Percentiles rank a stretch among this genome's conserved stretches.
Conservation (phyloP, 2,113 vertebrate species). For the Mixornis gularis region DNA sequence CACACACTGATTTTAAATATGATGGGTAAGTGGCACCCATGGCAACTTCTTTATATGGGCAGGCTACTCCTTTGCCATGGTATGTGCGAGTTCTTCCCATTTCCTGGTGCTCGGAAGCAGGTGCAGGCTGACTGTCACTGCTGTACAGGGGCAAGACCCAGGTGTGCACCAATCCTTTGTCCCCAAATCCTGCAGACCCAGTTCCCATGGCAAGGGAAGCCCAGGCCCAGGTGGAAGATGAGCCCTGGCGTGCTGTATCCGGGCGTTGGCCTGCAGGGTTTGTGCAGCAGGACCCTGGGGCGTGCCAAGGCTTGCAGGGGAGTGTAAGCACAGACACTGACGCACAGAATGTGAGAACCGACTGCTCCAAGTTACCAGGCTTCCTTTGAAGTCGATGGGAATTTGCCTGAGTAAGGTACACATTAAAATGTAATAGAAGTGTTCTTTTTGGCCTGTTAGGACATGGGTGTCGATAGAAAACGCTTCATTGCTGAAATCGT, state of each 20-base stretch:
- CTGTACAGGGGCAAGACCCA: not conserved
- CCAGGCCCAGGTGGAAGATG: not conserved
- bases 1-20: not conserved
- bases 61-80: not conserved
- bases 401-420: not conserved
- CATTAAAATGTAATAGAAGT: not conserved
- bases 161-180: not conserved
- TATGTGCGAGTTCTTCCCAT: not conserved
- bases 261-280: not conserved
- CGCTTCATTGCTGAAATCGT: not conserved
- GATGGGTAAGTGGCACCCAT: not conserved
- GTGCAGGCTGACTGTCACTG: not conserved
- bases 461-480: not conserved
- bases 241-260: not conserved
- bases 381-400: constrained; percentile 47
- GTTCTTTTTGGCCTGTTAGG: constrained; percentile 33
- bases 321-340: not conserved
- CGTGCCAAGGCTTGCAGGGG: not conserved
- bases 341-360: constrained; percentile 1
- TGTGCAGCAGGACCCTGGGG: not conserved
- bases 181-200: not conserved
- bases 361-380: not conserved
- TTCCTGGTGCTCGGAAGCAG: not conserved
- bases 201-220: not conserved
- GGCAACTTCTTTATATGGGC: not conserved